phyloP scores from a whole-genome alignment of 1,140 invertebrate genomes.

The Tribolium madens region DNA sequence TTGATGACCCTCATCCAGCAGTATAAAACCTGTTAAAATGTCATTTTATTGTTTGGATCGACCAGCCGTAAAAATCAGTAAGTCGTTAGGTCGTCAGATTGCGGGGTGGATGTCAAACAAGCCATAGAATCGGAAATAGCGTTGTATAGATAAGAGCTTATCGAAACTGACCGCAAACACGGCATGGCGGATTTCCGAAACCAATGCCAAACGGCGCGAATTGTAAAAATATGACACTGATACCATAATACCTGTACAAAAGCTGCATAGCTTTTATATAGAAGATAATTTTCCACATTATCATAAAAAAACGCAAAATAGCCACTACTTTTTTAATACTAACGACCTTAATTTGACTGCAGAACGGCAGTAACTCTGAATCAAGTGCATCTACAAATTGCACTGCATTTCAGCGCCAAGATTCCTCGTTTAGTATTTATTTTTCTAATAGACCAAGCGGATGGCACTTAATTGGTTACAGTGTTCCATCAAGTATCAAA shows the following conservation, averaged over 20 bases:
- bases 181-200: conserved; percentile 41
- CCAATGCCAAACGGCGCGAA: conserved; percentile 20
- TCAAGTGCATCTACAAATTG: neutral
- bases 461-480: conserved; percentile 18
- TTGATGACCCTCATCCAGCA: neutral
- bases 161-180: conserved; percentile 42
- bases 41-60: conserved; percentile 2
- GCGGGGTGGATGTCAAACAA: conserved; percentile 34
- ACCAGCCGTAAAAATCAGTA: conserved; percentile 16
- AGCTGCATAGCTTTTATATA: too few relatives aligned
- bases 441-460: conserved; percentile 5
- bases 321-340: too few relatives aligned
- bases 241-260: neutral
- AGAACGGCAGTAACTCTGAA: neutral
- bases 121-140: conserved; percentile 40
- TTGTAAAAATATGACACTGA: conserved; percentile 38
- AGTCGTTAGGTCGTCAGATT: conserved; percentile 28
- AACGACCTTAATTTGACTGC: neutral
- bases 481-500: conserved; percentile 23
- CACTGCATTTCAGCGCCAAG: conserved; percentile 5
- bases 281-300: too few relatives aligned
- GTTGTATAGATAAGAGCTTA: conserved; percentile 43
- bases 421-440: neutral
- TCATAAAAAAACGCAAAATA: too few relatives aligned
- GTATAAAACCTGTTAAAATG: conserved; percentile 1